Percentiles rank a stretch among this genome's conserved stretches.
Conservation (phyloP, 1,140 invertebrate genomes). For the Drosophila nannoptera region DNA sequence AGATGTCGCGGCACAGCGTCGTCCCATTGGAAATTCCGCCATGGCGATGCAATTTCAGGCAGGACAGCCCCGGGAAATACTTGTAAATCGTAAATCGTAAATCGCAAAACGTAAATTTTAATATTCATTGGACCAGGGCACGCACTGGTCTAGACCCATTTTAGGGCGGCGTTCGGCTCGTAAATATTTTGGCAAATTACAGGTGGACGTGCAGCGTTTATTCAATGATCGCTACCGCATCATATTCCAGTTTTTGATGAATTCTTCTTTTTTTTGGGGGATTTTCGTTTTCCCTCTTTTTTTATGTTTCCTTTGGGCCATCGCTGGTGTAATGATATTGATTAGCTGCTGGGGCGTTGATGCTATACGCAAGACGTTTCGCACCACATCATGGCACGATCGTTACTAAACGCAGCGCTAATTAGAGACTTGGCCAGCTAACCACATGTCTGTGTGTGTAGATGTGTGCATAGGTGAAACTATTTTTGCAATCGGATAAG, state of each 20-base stretch:
- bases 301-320: not conserved
- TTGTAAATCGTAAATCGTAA: conserved; percentile 26
- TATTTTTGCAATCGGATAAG: no score
- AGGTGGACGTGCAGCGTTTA: conserved; percentile 56
- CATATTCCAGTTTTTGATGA: not conserved
- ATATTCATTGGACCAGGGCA: conserved; percentile 61
- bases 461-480: no score
- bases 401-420: conserved; percentile 36
- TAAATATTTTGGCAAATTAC: conserved; percentile 77
- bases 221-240: conserved; percentile 21
- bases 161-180: conserved; percentile 62
- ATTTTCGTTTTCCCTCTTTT: not conserved
- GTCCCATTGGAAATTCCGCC: conserved; percentile 50
- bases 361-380: conserved; percentile 28
- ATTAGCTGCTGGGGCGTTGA: conserved; percentile 49
- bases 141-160: conserved; percentile 42
- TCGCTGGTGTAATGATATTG: conserved; percentile 50
- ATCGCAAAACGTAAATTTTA: conserved; percentile 53
- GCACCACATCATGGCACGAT: conserved; percentile 19
- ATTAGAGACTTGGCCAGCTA: conserved; percentile 44
- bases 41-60: conserved; percentile 20
- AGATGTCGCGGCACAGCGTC: conserved; percentile 13
- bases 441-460: conserved; percentile 11
- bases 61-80: conserved; percentile 26
- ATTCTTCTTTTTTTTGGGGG: not conserved